phyloP scores from a whole-genome alignment of 2,113 vertebrate genomes.

The Anseranas semipalmata region DNA sequence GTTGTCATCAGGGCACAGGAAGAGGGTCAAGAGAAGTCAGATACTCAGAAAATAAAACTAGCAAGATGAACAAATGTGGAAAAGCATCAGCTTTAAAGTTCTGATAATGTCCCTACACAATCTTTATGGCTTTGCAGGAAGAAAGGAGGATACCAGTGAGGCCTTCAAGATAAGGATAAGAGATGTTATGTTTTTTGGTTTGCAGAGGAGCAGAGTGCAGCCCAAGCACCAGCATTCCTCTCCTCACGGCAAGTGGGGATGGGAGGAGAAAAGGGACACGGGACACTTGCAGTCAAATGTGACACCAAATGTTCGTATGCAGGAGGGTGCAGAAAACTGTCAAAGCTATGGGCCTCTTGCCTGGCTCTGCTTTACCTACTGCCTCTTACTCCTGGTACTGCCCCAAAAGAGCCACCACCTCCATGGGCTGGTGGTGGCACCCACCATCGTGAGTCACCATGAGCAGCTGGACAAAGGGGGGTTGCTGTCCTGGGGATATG shows the following conservation, averaged over 20 bases:
- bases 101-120: not conserved
- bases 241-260: fast-evolving
- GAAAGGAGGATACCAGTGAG: not conserved
- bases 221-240: fast-evolving
- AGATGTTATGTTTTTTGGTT: not conserved
- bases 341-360: not conserved
- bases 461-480: fast-evolving
- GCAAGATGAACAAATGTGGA: too few species aligned
- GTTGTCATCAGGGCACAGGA: not conserved
- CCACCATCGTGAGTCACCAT: fast-evolving
- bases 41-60: too few species aligned
- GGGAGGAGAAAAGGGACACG: not conserved
- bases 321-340: not conserved
- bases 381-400: not conserved
- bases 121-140: not conserved
- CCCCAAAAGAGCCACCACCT: fast-evolving
- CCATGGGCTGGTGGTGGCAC: fast-evolving
- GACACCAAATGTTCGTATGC: fast-evolving
- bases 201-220: fast-evolving
- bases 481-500: fast-evolving
- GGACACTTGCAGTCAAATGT: fast-evolving
- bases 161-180: not conserved
- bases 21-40: too few species aligned
- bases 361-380: not conserved
- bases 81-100: not conserved